Percentiles rank a stretch among this genome's conserved stretches.
Evolutionary conservation across 2,888 invertebrate species (phyloP).

Genomic region (Horisme vitalbata): DNA sequence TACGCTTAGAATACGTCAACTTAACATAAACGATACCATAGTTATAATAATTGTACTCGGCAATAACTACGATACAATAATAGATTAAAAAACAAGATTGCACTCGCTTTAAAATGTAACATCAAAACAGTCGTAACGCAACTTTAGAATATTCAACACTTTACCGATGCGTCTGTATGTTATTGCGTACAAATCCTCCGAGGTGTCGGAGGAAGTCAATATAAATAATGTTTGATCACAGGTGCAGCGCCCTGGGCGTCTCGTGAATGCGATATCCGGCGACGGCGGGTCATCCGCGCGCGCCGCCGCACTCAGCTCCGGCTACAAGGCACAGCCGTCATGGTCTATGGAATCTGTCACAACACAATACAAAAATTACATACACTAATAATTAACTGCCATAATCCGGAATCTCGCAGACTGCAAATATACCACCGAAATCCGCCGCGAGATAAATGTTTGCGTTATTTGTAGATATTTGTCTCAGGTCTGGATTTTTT

Average conservation of each 20-base stretch:
- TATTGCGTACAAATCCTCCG: conserved; percentile 63
- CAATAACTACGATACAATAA: conserved; percentile 63
- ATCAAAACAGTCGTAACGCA: conserved; percentile 57
- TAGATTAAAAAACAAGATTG: conserved; percentile 56
- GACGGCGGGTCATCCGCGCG: conserved; percentile 29
- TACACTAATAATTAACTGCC: too few species aligned
- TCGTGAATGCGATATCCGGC: conserved; percentile 20
- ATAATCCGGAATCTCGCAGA: too few species aligned
- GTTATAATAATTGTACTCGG: conserved; percentile 73
- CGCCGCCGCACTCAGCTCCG: conserved; percentile 38
- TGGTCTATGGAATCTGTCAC: conserved; percentile 78
- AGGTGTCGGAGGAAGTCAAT: conserved; percentile 59
- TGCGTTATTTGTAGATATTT: too few species aligned
- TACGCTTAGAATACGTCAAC: conserved; percentile 77
- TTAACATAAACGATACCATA: conserved; percentile 70
- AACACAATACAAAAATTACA: too few species aligned
- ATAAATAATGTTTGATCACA: conserved; percentile 60
- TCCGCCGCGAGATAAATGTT: too few species aligned
- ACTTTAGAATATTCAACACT: conserved; percentile 76
- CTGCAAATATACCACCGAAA: too few species aligned
- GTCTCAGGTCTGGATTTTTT: too few species aligned
- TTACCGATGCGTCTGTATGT: conserved; percentile 63
- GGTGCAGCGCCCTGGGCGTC: conserved; percentile 35
- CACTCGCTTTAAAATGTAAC: conserved; percentile 61
- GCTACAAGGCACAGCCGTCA: conserved; percentile 75